Evolutionary conservation across 2,888 invertebrate species (phyloP), one percentile per base, ranked within the genome.

Genomic region (Heliconius hortense): DNA sequence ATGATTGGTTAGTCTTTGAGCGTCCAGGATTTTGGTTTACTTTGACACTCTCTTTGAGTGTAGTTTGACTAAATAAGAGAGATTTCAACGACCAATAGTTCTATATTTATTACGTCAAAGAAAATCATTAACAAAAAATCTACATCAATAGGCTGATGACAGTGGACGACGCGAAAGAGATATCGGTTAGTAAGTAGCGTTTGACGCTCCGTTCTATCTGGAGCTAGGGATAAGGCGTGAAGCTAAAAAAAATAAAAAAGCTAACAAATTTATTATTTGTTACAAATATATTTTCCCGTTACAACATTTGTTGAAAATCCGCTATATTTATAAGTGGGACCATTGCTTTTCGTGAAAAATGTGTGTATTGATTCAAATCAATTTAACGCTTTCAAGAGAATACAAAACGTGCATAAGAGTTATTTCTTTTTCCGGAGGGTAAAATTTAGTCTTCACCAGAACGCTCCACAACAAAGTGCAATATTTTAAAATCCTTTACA

Each of bases 401-500:
- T 66, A 66, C 66, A 66, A 39, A 66, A 66, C 39, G 66, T 66
- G 39, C 64, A 66, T 66, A 66, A 66, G 66, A 66, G 66, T 66
- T 39, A 66, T 66, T 24, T 66, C 66, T 66, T 43, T 66, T 66
- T 66, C 66, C 56, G 53, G 48, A 68, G 48, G 67, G 28, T 69
- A 21, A 56, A 56, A 69, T 69, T 56, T 56, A 68, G 68, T 68
- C 68, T 68, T 69, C 53, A 48, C 67, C 28, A 53, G 56, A 69
- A 62, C 31, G 48, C 24, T 35, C 59, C 48, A 13, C 59, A 60
- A 59, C 53, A 43, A 39, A 56, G 66, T 69, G 24, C 24, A 71
- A 35, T 64, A 64, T 75, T 70, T 66, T 75, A 43, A 39, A 74
- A 74, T 43, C 53, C 62, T 35, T 56, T 21, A 39, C 70, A 56